Evolutionary conservation across 1,140 invertebrate genomes (phyloP).

Genomic region (Hyles euphorbiae): DNA sequence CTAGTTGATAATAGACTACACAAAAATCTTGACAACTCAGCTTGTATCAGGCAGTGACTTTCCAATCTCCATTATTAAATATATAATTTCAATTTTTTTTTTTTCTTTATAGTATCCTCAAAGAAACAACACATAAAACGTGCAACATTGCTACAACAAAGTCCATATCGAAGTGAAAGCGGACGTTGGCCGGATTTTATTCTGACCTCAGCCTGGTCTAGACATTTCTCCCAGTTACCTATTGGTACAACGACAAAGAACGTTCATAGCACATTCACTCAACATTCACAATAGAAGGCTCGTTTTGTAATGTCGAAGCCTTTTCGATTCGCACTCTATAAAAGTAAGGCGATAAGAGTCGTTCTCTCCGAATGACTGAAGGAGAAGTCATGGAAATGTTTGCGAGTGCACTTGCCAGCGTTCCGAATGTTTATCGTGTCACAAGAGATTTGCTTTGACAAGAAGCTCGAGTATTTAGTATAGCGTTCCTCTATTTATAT

Average conservation of each 20-base stretch:
- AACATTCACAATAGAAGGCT: conserved; percentile 50
- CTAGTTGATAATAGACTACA: too few species aligned
- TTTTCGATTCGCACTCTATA: conserved; percentile 59
- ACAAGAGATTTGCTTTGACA: conserved; percentile 42
- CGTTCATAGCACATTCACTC: conserved; percentile 44
- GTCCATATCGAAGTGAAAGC: too few species aligned
- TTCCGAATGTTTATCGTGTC: conserved; percentile 41
- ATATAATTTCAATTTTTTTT: too few species aligned
- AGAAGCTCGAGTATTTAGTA: conserved; percentile 37
- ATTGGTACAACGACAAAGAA: conserved; percentile 44
- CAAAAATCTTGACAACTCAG: too few species aligned
- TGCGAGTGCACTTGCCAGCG: conserved; percentile 26
- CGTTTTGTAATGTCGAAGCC: conserved; percentile 51
- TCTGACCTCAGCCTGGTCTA: conserved; percentile 5
- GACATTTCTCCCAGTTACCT: conserved; percentile 23
- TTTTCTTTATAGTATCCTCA: too few species aligned
- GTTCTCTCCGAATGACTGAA: conserved; percentile 55
- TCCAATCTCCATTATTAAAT: too few species aligned
- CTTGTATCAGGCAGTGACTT: too few species aligned
- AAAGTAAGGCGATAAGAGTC: conserved; percentile 62
- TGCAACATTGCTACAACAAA: too few species aligned
- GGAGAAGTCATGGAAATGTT: conserved; percentile 46
- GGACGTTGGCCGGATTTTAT: conserved; percentile 9
- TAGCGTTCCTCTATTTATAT: conserved; percentile 45
- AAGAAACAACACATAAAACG: too few species aligned